A percentile compares a stretch with the other conserved stretches of the same genome.
phyloP scores from a whole-genome alignment of 2,888 invertebrate species.

The Latheticus oryzae region DNA sequence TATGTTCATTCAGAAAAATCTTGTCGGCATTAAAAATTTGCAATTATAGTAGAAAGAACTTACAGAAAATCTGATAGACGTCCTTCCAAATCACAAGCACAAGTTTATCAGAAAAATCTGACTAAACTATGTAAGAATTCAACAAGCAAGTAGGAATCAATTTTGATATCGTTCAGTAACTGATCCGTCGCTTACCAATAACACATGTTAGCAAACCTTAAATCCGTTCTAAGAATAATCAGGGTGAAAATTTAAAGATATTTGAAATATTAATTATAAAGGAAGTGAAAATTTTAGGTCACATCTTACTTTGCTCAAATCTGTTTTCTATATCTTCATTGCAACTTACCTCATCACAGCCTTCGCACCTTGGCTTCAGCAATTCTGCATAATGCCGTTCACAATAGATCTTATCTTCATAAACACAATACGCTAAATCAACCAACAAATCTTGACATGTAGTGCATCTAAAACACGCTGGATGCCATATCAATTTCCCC shows the following conservation, averaged over 20 bases:
- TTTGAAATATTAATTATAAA: conserved; percentile 36
- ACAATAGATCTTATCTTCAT: conserved; percentile 89
- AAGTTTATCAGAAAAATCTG: conserved; percentile 31
- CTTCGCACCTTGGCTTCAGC: conserved; percentile 93
- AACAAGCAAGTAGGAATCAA: conserved; percentile 21
- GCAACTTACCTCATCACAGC: conserved; percentile 98
- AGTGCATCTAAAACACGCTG: conserved; percentile 91
- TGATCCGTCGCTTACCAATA: conserved; percentile 22
- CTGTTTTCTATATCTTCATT: background rate
- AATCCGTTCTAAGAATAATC: conserved; percentile 34
- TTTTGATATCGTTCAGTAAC: conserved; percentile 29
- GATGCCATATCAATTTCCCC: conserved; percentile 81
- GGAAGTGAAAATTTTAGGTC: too few species aligned
- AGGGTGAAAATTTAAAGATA: conserved; percentile 37
- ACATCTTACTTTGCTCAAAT: too few species aligned
- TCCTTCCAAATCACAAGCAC: conserved; percentile 7
- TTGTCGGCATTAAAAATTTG: conserved; percentile 1
- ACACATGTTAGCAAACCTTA: conserved; percentile 33
- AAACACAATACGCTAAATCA: conserved; percentile 95
- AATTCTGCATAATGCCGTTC: conserved; percentile 97
- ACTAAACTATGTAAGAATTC: conserved; percentile 30
- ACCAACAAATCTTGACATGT: conserved; percentile 93
- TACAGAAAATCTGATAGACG: too few species aligned
- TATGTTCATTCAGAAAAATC: conserved; percentile 51
- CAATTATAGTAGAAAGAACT: too few species aligned